A percentile compares a stretch with the other conserved stretches of the same genome.
Conservation (phyloP, 2,888 invertebrate genomes). For the Pegoplata infirma region DNA sequence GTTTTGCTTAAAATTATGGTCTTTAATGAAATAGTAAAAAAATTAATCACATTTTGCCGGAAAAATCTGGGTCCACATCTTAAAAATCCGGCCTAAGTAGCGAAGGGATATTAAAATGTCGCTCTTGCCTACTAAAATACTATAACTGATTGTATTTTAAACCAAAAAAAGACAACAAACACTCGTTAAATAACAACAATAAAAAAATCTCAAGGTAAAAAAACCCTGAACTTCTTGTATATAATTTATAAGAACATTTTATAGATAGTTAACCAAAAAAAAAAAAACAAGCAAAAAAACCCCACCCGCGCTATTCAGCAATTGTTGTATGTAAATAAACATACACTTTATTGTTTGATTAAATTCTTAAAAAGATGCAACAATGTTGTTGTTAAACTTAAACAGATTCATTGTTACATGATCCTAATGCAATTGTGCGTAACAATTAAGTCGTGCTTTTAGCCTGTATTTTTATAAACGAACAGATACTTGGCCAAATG, state of each 20-base stretch:
- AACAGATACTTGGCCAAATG: constrained; percentile 36
- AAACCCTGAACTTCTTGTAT: constrained; percentile 36
- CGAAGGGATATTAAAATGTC: neutral
- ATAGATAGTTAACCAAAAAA: neutral
- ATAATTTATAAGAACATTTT: constrained; percentile 39
- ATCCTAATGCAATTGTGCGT: constrained; percentile 71
- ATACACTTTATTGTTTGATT: neutral
- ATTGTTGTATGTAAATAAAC: neutral
- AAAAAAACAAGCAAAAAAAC: neutral
- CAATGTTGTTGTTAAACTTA: neutral
- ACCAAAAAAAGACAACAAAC: neutral
- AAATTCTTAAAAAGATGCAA: neutral
- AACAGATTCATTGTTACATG: constrained; percentile 27
- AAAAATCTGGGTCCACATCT: no score
- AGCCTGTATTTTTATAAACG: constrained; percentile 4
- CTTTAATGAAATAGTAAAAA: no score
- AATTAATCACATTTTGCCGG: no score
- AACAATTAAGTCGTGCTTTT: constrained; percentile 74
- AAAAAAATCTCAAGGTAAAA: constrained; percentile 22
- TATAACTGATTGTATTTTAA: neutral
- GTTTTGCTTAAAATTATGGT: no score
- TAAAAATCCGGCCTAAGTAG: neutral
- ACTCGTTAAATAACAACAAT: no score
- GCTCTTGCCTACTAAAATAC: neutral
- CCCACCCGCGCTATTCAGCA: constrained; percentile 26